Base-by-base conservation (phyloP, 2,797 vertebrate species). In the Ptychobarbus kaznakovi region DNA sequence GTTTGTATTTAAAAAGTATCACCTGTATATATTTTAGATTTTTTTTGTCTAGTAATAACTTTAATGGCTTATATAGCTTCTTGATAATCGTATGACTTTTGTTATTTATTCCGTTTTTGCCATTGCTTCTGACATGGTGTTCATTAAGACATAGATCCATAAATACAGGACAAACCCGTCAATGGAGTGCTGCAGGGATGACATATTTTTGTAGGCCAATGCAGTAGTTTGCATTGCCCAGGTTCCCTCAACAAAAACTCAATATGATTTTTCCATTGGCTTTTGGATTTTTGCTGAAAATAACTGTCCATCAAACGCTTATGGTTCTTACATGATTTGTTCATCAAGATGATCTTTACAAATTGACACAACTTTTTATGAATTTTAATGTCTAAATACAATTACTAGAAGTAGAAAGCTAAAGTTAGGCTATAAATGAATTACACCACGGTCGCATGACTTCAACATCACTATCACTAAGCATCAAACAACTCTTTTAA, bases 1-100 rank as follows among this genome's bases (percentile, higher is more conserved):
- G 53, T 58, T 58, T 58, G 53, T 58, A n/a, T 58, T 58, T n/a
- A 58, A n/a, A 58, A 58, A n/a, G 53, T 58, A 58, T 58, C 53
- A 58, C 53, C 8, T 58, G 9, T n/a, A 58, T 58, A 1, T 58
- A 9, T n/a, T 10, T 58, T n/a, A 9, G 20, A 56, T 58, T 58
- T 15, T 49, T 49, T 16, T 49, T 49, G 46, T 49, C 46, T 15
- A 15, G 46, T 5, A 15, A 15, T 49, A 49, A 49, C 13, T 13
- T 15, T 49, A 49, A 49, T 49, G 46, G 46, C 46, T 49, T 49
- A 15, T 49, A 49, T 49, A 15, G 46, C 46, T 49, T 49, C 46
- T 49, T 49, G 4, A 49, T 49, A 15, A 49, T 49, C 4, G 4
- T 15, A 49, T 51, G 49, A 18, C 49, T 6, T 49, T 49, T 51